Base-by-base conservation (phyloP, 2,888 invertebrate genomes). In the Drosophila ustulata region DNA sequence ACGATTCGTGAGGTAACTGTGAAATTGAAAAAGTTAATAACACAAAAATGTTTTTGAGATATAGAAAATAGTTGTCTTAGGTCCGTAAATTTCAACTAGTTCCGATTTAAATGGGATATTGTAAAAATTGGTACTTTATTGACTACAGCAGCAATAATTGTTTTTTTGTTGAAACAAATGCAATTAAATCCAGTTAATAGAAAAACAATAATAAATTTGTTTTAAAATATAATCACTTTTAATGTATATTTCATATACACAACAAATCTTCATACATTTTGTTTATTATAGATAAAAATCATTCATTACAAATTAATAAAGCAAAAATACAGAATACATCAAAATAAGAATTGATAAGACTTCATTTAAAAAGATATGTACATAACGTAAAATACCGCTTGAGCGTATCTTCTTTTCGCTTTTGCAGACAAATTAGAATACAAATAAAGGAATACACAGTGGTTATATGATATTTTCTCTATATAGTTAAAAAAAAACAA, bases 161-260 rank as follows among this genome's bases (percentile, higher is more conserved):
- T 11, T 23, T n/a, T 7, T 6, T 6, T 11, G 18, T 18, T 8
- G 4, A 0, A 46, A 43, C 39, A 39, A 26, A 23, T 23, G 23
- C 26, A 57, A 34, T 3, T 52, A 39, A 26, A 23, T 23, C 13
- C 26, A 57, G 30, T 3, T 52, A 65, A 51, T 41, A 18, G 3
- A 41, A 41, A 41, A 39, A 49, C 39, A 8, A 11, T n/a, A 4
- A n/a, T 45, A 58, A 51, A 52, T 30, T 11, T 11, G 7, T 32
- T 25, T 26, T n/a, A 52, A 70, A 71, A 51, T 53, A 88, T 69
- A 83, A 71, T 87, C 69, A 76, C 72, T 84, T 84, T 85, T 73
- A 76, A 86, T 89, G 85, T 87, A 85, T 85, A 85, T 89, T 89
- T 79, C 63, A 89, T 89, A 85, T 89, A 85, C 85, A 89, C 84